phyloP scores from a whole-genome alignment of 2,888 invertebrate species.

The Arge pagana region DNA sequence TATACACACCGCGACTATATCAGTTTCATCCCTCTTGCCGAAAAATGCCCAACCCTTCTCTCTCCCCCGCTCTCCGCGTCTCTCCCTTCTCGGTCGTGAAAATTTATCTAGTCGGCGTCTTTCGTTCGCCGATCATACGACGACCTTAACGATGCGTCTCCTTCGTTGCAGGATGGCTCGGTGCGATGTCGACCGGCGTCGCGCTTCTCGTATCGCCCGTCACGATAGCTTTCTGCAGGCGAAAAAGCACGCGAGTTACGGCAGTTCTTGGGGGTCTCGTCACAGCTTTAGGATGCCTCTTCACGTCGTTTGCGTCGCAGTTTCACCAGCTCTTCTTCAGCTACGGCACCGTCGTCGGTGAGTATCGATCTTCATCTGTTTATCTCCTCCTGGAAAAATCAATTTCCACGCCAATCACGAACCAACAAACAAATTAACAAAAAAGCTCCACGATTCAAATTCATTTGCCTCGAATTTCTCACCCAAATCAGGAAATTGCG shows the following conservation, averaged over 20 bases:
- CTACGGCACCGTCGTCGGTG: conserved; percentile 67
- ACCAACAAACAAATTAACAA: no score
- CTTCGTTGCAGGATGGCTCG: conserved; percentile 78
- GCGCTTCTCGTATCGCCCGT: conserved; percentile 82
- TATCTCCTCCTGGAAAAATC: no score
- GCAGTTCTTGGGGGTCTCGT: conserved; percentile 87
- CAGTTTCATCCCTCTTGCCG: no score
- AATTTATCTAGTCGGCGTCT: no score
- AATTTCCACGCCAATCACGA: no score
- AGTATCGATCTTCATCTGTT: no score
- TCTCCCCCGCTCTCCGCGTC: neutral
- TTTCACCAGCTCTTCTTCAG: conserved; percentile 90
- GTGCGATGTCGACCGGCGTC: conserved; percentile 78
- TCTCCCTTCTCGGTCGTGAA: neutral
- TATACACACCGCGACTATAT: no score
- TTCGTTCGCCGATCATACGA: neutral
- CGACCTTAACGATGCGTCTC: no score
- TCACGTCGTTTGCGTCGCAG: conserved; percentile 87
- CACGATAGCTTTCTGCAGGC: conserved; percentile 81
- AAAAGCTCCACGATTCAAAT: no score
- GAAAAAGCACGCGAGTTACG: conserved; percentile 85
- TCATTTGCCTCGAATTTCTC: no score
- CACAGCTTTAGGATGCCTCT: conserved; percentile 84
- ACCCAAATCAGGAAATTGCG: no score
- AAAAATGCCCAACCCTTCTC: no score